A percentile compares a stretch with the other conserved stretches of the same genome.
Conservation (phyloP, 2,797 vertebrate genomes). For the Phoeniculus purpureus region DNA sequence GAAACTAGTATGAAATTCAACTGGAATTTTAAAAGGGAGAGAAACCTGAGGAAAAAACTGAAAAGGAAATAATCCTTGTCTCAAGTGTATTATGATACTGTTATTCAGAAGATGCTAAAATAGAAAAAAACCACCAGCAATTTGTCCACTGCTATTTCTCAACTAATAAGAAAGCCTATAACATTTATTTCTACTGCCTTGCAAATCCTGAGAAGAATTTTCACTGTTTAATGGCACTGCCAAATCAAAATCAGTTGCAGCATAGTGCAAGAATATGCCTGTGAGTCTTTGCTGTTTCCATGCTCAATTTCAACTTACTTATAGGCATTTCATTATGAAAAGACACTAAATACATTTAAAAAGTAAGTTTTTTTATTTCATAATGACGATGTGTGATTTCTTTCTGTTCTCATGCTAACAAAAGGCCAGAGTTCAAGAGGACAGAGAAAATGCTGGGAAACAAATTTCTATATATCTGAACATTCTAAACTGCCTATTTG, state of each 20-base stretch:
- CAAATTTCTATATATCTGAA: background rate
- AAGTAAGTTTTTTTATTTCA: background rate
- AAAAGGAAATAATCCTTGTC: background rate
- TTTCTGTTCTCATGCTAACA: background rate
- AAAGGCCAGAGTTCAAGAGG: background rate
- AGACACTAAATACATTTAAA: background rate
- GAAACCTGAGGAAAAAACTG: background rate
- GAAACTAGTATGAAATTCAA: background rate
- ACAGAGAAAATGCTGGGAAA: background rate
- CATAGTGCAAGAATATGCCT: background rate
- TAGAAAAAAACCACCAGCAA: background rate
- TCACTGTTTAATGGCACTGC: background rate
- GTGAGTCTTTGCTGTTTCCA: background rate
- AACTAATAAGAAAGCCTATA: background rate
- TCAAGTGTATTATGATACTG: background rate
- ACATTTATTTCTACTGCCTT: background rate
- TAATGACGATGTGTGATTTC: background rate
- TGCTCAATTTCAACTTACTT: slow-evolving; percentile 4
- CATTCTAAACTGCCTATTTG: background rate
- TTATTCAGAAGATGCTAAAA: background rate
- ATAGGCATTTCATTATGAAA: background rate
- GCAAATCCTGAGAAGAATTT: background rate
- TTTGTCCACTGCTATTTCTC: background rate
- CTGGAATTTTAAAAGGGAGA: background rate
- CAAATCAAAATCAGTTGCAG: slow-evolving; percentile 28